Conservation (phyloP, 2,113 vertebrate genomes). For the Coreoperca whiteheadi region DNA sequence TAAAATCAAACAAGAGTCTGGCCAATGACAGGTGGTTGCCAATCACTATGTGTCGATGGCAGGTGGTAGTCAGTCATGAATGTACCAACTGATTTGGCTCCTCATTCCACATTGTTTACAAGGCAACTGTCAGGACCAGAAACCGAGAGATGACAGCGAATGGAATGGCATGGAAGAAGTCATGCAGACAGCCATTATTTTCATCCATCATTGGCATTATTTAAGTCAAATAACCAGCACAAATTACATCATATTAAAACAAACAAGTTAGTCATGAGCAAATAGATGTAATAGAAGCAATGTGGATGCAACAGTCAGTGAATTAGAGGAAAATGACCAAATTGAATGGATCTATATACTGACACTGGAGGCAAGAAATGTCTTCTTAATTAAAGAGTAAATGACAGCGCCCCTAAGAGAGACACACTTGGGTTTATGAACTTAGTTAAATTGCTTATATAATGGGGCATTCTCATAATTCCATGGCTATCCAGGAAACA, state of each 20-base stretch:
- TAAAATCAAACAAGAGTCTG: slow-evolving; percentile 60
- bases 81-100: slow-evolving; percentile 67
- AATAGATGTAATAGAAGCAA: not conserved
- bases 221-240: not conserved
- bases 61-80: slow-evolving; percentile 59
- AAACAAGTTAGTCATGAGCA: not conserved
- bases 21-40: slow-evolving; percentile 64
- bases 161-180: slow-evolving; percentile 7
- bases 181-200: not conserved
- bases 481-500: not conserved
- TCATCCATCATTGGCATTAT: slow-evolving; percentile 4
- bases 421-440: slow-evolving; percentile 15
- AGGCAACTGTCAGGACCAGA: slow-evolving; percentile 46
- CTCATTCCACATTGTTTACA: slow-evolving; percentile 40
- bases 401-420: not conserved
- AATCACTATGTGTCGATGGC: slow-evolving; percentile 61
- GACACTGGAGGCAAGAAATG: slow-evolving; percentile 6
- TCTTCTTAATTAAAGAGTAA: slow-evolving; percentile 20
- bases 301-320: not conserved
- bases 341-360: not conserved
- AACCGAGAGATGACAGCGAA: slow-evolving; percentile 17
- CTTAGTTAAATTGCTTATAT: slow-evolving; percentile 1
- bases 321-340: slow-evolving; percentile 7
- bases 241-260: not conserved
- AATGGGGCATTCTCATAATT: slow-evolving; percentile 15